Evolutionary conservation across 2,888 invertebrate genomes (phyloP).

Genomic region (Mesorhabditis belari): DNA sequence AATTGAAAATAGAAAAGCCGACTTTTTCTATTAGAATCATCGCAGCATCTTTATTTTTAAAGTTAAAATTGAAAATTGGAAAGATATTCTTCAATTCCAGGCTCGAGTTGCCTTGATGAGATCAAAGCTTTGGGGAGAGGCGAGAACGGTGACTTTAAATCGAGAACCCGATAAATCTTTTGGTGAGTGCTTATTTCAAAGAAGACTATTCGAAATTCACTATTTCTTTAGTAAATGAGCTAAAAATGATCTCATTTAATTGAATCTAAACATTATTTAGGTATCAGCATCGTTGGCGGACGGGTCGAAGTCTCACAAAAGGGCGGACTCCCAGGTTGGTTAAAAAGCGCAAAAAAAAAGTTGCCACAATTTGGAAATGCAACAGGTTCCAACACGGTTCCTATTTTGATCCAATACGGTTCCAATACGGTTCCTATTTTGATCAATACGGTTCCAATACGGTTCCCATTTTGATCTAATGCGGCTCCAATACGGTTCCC

Average conservation of each 20-base stretch:
- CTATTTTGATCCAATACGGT: too few relatives aligned
- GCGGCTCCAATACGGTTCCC: too few relatives aligned
- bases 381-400: too few relatives aligned
- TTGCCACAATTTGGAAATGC: not conserved
- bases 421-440: too few relatives aligned
- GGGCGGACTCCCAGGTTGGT: conserved; percentile 59
- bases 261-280: conserved; percentile 13
- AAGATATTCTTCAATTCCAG: too few relatives aligned
- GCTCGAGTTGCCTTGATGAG: conserved; percentile 3
- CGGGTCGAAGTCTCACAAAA: conserved; percentile 64
- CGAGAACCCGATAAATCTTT: conserved; percentile 73
- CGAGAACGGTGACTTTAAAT: conserved; percentile 69
- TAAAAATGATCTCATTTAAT: conserved; percentile 1
- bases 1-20: too few relatives aligned
- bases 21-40: too few relatives aligned
- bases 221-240: not conserved
- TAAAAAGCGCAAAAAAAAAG: conserved; percentile 56
- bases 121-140: conserved; percentile 70
- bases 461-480: too few relatives aligned
- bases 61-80: too few relatives aligned
- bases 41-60: too few relatives aligned
- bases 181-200: conserved; percentile 58
- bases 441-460: too few relatives aligned
- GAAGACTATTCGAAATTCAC: not conserved
- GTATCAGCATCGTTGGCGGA: conserved; percentile 89